These are phyloP conservation scores for Boleophthalmus pectinirostris DNA, from an alignment of 2,113 vertebrate genomes.

Conservation along the genomic window DNA sequence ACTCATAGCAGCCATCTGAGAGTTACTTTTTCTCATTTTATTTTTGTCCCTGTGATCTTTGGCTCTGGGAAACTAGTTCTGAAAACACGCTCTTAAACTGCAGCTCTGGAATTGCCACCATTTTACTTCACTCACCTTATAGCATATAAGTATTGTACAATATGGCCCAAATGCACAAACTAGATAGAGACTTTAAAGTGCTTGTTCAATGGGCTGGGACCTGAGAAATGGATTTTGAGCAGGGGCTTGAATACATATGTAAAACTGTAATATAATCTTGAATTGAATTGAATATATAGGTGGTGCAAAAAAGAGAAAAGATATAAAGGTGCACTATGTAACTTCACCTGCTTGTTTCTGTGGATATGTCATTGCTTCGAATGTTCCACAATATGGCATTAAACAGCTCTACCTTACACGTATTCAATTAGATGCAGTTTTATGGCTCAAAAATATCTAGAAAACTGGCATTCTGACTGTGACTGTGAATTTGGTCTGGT, in stretches of 20 bases:
- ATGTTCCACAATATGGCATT: too few species aligned
- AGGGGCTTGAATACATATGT: neutral
- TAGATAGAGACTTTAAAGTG: neutral
- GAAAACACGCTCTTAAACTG: neutral
- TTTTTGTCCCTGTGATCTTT: slow-evolving; percentile 4
- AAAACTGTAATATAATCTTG: neutral
- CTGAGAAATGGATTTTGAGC: neutral
- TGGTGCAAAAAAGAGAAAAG: too few species aligned
- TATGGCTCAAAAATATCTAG: too few species aligned
- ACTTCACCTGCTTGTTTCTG: too few species aligned
- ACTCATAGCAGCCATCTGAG: slow-evolving; percentile 1
- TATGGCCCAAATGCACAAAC: neutral
- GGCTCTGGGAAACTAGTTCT: neutral
- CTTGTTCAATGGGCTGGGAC: neutral
- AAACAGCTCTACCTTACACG: too few species aligned
- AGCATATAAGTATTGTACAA: neutral
- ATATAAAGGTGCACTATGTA: too few species aligned
- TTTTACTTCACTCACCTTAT: neutral
- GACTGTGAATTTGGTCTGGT: too few species aligned
- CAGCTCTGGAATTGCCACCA: neutral
- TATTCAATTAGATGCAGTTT: too few species aligned
- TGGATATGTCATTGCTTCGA: too few species aligned
- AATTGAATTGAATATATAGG: too few species aligned
- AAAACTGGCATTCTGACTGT: too few species aligned
- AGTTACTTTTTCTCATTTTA: slow-evolving; percentile 1